Base-by-base conservation (phyloP, 1,140 invertebrate genomes). In the Tetraneura akinire region DNA sequence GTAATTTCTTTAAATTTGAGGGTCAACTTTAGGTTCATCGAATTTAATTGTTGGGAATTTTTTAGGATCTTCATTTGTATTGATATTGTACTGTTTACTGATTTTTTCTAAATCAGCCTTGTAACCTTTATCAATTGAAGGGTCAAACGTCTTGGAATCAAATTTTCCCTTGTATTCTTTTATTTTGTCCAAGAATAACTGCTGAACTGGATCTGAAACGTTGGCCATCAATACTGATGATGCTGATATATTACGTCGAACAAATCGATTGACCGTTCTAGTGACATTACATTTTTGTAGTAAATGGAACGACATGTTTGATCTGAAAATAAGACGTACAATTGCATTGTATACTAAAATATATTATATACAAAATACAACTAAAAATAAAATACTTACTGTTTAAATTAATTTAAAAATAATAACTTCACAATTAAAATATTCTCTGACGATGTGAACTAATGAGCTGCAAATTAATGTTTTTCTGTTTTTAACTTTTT, bases 151-250 rank as follows among this genome's bases (percentile, higher is more conserved):
- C 85, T 94, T 78, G n/a, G 74, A 47, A 26, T 62, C 23, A 45
- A 78, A 78, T 62, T 93, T 92, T 21, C 91, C 87, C 83, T 91
- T 93, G 87, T 96, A 98, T 87, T 97, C 96, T 71, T 90, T 90
- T 82, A 98, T 90, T 90, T 97, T 97, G 74, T 97, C 93, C 55
- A 97, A 83, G 85, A 98, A 98, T 32, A 98, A 86, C 86, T 97
- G 92, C 85, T 98, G 96, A 84, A 98, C 96, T 9, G 96, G 95
- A 86, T 98, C 96, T 6, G 88, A 87, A 6, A 90, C 91, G 85
- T 92, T 92, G 84, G 92, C 90, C 73, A 93, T 85, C 37, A 86
- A 89, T 26, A 92, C 91, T 14, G 91, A 91, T 80, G 90, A 85
- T 74, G 93, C 86, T 80, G 90, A 90, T 80, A 92, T 86, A 84